Base-by-base conservation (phyloP, 2,888 invertebrate genomes). In the Aelia acuminata region DNA sequence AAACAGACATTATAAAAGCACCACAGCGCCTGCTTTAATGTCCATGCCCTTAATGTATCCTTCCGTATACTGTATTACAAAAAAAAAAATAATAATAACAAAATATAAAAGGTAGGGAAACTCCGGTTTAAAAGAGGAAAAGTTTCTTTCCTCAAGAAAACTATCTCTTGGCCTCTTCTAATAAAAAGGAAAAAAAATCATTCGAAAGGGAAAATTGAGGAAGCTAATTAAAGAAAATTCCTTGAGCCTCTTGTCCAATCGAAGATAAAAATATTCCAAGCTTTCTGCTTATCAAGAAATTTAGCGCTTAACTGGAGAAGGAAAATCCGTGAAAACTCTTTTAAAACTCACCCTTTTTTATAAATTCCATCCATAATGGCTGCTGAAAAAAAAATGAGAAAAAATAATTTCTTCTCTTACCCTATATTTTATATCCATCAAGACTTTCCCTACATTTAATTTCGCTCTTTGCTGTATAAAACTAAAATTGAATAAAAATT, bases 1-100 rank as follows among this genome's bases (percentile, higher is more conserved):
- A 70, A 70, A 70, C 63, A 70, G 63, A 35, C 63, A 31, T 31
- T 35, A 70, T 70, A 35, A 70, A 70, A 70, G 63, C 63, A 70
- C 57, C 57, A 57, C 63, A 26, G 13, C 31, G 35, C 4, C 35
- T 20, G 18, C 63, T 70, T 70, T 70, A 35, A 70, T 70, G 1
- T 35, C 35, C 0, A 0, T 8, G 63, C 63, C 63, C 35, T 57
- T 70, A 35, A 70, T 70, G 63, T 70, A 35, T 70, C 35, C 20
- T 70, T 70, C 20, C 18, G 15, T 70, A 5, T 7, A 5, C 31
- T 70, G 8, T 1, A 35, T 35, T 63, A 63, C 20, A 31, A 31
- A 8, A n/a, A 8, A 53, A 53, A 53, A 26, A 26, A 57, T 4
- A 57, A 26, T 10, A 57, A 57, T 26, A 10, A 8, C n/a, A n/a